These are phyloP conservation scores for Acanthosoma haemorrhoidale DNA, from an alignment of 2,888 invertebrate species.

Conservation along the genomic window DNA sequence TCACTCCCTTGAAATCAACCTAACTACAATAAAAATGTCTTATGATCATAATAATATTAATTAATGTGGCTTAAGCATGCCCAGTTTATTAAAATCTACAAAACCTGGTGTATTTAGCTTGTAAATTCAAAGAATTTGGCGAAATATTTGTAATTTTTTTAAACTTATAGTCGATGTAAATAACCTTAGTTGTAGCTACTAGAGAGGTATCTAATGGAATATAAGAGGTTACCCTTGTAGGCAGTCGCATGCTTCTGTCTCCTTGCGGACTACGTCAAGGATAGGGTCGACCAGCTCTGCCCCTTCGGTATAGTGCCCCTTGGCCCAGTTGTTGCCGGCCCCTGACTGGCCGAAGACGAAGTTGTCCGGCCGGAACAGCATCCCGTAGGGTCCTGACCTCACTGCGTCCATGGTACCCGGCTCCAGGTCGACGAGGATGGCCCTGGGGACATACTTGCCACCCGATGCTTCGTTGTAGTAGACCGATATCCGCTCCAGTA, in stretches of 20 bases:
- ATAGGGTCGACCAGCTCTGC: slow-evolving; percentile 56
- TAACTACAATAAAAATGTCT: no score
- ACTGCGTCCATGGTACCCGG: slow-evolving; percentile 82
- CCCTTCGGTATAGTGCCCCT: slow-evolving; percentile 60
- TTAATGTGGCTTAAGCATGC: no score
- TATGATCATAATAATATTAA: no score
- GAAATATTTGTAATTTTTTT: no score
- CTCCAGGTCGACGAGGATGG: slow-evolving; percentile 58
- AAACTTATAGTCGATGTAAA: no score
- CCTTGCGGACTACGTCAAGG: slow-evolving; percentile 51
- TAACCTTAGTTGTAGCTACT: neutral
- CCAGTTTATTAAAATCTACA: no score
- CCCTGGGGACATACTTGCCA: slow-evolving; percentile 43
- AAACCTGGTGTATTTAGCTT: no score
- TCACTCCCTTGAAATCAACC: no score
- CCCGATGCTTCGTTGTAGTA: slow-evolving; percentile 19
- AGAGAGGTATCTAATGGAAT: neutral
- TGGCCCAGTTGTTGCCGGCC: slow-evolving; percentile 53
- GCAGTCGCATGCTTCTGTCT: slow-evolving; percentile 58
- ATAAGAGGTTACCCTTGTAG: slow-evolving; percentile 46
- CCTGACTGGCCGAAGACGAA: slow-evolving; percentile 58
- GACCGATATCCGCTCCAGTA: slow-evolving; percentile 19
- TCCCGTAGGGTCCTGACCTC: slow-evolving; percentile 69
- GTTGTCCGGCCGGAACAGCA: slow-evolving; percentile 62
- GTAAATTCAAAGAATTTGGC: no score